Evolutionary conservation across 2,888 invertebrate species (phyloP).

Genomic region (Meiosimyza decipiens): DNA sequence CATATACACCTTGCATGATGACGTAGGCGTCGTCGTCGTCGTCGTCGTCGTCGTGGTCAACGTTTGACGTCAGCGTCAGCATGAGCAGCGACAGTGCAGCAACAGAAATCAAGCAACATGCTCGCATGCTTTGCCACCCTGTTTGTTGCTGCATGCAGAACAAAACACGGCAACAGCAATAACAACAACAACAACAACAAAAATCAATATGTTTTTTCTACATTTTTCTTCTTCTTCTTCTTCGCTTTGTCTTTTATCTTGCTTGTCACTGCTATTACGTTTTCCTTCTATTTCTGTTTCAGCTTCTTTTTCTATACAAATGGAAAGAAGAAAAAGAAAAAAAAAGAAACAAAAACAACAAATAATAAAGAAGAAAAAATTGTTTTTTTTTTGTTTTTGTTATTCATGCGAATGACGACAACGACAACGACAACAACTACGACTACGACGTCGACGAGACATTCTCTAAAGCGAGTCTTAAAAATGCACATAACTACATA

Average conservation of each 20-base stretch:
- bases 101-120: not conserved
- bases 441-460: not conserved
- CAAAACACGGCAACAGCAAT: slow-evolving; percentile 9
- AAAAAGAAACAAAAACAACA: slow-evolving; percentile 9
- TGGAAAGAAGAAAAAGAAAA: slow-evolving; percentile 6
- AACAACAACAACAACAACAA: slow-evolving; percentile 18
- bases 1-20: slow-evolving; percentile 35
- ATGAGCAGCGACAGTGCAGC: not conserved
- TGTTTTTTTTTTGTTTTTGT: not conserved
- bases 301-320: slow-evolving; percentile 25
- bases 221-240: slow-evolving; percentile 2
- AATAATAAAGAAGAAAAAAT: not conserved
- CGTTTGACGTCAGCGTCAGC: not conserved
- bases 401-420: slow-evolving; percentile 29
- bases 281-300: slow-evolving; percentile 9
- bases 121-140: slow-evolving; percentile 18
- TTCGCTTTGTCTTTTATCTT: not conserved
- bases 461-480: slow-evolving; percentile 16
- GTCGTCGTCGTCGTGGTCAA: not conserved
- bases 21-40: not conserved
- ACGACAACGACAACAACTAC: too few species aligned
- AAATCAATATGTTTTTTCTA: slow-evolving; percentile 34
- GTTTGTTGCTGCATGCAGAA: slow-evolving; percentile 26
- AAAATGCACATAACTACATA: not conserved
- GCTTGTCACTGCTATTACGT: not conserved